These are phyloP conservation scores for Semnopithecus entellus DNA, from an alignment of 2,113 vertebrate species.

Conservation along the genomic window DNA sequence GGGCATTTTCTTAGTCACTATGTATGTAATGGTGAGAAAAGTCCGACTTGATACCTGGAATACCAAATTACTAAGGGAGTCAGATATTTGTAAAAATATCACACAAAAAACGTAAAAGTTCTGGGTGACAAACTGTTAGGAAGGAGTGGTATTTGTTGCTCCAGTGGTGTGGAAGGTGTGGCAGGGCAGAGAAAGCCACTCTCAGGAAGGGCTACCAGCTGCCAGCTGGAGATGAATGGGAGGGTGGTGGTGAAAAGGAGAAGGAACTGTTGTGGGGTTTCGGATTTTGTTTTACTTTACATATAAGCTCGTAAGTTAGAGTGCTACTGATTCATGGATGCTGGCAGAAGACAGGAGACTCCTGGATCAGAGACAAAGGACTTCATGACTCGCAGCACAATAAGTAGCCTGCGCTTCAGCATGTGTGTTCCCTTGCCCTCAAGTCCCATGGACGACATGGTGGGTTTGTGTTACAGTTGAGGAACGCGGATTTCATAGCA, in stretches of 20 bases:
- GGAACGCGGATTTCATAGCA: rapidly evolving
- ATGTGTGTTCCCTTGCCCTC: background rate
- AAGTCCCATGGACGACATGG: too few relatives aligned
- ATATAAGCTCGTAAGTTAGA: background rate
- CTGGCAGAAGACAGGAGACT: background rate
- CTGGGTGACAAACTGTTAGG: background rate
- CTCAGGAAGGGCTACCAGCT: background rate
- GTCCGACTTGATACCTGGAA: background rate
- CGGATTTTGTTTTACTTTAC: background rate
- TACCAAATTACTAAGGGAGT: background rate
- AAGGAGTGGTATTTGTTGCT: background rate
- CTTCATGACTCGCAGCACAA: too few relatives aligned
- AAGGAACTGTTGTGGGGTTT: background rate
- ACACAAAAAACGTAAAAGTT: background rate
- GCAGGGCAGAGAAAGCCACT: rapidly evolving
- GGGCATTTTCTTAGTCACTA: too few relatives aligned
- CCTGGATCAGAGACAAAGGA: background rate
- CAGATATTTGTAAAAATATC: too few relatives aligned
- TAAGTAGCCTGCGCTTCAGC: background rate
- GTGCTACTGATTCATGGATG: too few relatives aligned
- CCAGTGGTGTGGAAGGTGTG: rapidly evolving
- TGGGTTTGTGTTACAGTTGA: background rate
- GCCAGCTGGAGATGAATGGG: too few relatives aligned
- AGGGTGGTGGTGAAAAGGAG: background rate
- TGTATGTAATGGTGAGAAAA: background rate